Evolutionary conservation across 1,140 invertebrate species (phyloP).

Genomic region (Drosophila seguyi): DNA sequence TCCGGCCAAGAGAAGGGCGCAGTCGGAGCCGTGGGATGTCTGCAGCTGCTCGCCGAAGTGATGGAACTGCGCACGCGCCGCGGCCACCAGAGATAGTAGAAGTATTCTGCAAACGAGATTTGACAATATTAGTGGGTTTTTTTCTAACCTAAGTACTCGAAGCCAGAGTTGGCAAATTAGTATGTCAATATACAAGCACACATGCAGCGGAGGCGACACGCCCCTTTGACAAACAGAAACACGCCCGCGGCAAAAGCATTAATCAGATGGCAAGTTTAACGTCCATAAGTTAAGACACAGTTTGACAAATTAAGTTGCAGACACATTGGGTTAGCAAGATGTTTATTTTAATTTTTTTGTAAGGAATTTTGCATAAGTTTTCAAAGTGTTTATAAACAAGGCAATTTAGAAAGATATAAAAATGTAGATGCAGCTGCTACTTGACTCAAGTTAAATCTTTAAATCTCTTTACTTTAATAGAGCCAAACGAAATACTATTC

Average conservation of each 20-base stretch:
- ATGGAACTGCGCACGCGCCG: constrained; percentile 72
- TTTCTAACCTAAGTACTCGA: not conserved
- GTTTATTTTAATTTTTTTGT: not conserved
- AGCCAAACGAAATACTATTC: not conserved
- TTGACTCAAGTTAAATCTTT: not conserved
- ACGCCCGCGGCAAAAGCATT: constrained; percentile 52
- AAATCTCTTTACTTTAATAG: too few relatives aligned
- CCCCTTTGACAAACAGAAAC: constrained; percentile 48
- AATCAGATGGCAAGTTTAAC: constrained; percentile 31
- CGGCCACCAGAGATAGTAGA: constrained; percentile 43
- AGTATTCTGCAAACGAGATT: constrained; percentile 72
- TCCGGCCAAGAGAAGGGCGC: constrained; percentile 90
- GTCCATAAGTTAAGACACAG: not conserved
- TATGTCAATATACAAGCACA: constrained; percentile 27
- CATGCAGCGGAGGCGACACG: constrained; percentile 29
- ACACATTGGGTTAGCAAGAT: not conserved
- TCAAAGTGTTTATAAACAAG: not conserved
- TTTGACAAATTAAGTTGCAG: constrained; percentile 20
- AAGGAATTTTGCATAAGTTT: not conserved
- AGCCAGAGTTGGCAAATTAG: constrained; percentile 39
- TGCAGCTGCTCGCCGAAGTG: constrained; percentile 77
- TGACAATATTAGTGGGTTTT: not conserved
- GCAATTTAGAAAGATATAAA: not conserved
- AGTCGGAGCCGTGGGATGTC: constrained; percentile 86
- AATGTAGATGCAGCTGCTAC: not conserved